Conservation (phyloP, 2,888 invertebrate species). For the Barypeithes pellucidus region DNA sequence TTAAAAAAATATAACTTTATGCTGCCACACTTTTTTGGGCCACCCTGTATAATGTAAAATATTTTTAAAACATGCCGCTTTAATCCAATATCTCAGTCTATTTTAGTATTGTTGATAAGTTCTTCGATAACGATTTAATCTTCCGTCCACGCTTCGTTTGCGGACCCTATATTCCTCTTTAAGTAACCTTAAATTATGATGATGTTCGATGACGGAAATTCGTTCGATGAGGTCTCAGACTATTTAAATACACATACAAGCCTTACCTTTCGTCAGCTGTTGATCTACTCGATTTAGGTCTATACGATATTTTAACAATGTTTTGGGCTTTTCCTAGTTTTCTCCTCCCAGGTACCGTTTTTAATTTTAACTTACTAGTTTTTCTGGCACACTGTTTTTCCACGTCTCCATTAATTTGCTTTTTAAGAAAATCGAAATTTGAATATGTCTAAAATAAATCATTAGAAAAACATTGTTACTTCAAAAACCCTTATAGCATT, state of each 20-base stretch:
- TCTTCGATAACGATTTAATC: too few relatives aligned
- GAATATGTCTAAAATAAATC: constrained; percentile 52
- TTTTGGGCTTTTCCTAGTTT: constrained; percentile 26
- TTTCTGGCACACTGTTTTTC: constrained; percentile 43
- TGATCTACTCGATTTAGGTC: constrained; percentile 30
- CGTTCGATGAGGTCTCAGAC: too few relatives aligned
- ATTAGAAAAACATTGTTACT: not conserved
- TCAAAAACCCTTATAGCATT: not conserved
- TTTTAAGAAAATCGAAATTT: constrained; percentile 51
- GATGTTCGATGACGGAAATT: too few relatives aligned
- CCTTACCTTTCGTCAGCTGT: constrained; percentile 14
- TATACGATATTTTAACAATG: constrained; percentile 44
- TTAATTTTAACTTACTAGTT: constrained; percentile 25
- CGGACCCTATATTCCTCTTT: too few relatives aligned
- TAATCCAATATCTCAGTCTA: too few relatives aligned
- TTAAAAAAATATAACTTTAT: too few relatives aligned
- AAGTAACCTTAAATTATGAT: too few relatives aligned
- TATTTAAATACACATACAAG: not conserved
- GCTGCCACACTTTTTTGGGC: too few relatives aligned
- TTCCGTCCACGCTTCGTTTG: too few relatives aligned
- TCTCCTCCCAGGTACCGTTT: not conserved
- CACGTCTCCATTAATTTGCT: constrained; percentile 36
- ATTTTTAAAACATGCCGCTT: too few relatives aligned
- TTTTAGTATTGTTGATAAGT: too few relatives aligned
- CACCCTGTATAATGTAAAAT: too few relatives aligned